Conservation (phyloP, 1,140 invertebrate genomes). For the Magallana ariakensis region DNA sequence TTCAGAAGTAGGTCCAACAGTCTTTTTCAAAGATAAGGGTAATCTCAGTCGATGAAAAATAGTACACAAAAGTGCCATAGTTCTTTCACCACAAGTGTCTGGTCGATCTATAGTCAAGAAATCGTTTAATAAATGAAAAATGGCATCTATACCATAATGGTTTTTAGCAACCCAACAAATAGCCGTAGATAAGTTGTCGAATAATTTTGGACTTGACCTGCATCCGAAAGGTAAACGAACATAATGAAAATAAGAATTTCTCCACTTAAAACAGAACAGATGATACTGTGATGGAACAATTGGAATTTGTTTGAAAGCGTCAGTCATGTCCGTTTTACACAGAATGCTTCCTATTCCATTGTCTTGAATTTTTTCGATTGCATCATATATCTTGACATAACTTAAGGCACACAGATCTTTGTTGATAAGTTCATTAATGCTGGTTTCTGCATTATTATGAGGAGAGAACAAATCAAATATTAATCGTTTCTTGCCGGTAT, state of each 20-base stretch:
- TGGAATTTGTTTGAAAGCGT: slow-evolving; percentile 48
- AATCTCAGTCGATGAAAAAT: neutral
- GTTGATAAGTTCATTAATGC: slow-evolving; percentile 54
- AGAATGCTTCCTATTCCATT: slow-evolving; percentile 9
- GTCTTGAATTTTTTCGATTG: slow-evolving; percentile 45
- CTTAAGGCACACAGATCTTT: slow-evolving; percentile 49
- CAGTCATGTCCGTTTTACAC: slow-evolving; percentile 50
- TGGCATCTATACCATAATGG: slow-evolving; percentile 23
- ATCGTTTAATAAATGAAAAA: slow-evolving; percentile 49
- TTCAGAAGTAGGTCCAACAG: slow-evolving; percentile 1
- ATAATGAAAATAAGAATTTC: slow-evolving; percentile 43
- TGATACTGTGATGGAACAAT: slow-evolving; percentile 43
- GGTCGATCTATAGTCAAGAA: slow-evolving; percentile 12
- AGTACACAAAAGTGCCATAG: neutral
- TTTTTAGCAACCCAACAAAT: slow-evolving; percentile 42
- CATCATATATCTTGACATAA: slow-evolving; percentile 56
- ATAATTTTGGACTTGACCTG: slow-evolving; percentile 42
- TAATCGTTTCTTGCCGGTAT: slow-evolving; percentile 41
- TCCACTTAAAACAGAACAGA: slow-evolving; percentile 47
- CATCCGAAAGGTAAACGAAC: slow-evolving; percentile 42
- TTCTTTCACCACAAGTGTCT: neutral
- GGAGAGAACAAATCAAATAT: slow-evolving; percentile 47
- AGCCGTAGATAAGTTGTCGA: slow-evolving; percentile 27
- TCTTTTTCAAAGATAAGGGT: neutral
- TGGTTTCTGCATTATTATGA: neutral